Evolutionary conservation across 2,113 vertebrate species (phyloP), one percentile per base, ranked within the genome.

Genomic region (Tangachromis dhanisi): DNA sequence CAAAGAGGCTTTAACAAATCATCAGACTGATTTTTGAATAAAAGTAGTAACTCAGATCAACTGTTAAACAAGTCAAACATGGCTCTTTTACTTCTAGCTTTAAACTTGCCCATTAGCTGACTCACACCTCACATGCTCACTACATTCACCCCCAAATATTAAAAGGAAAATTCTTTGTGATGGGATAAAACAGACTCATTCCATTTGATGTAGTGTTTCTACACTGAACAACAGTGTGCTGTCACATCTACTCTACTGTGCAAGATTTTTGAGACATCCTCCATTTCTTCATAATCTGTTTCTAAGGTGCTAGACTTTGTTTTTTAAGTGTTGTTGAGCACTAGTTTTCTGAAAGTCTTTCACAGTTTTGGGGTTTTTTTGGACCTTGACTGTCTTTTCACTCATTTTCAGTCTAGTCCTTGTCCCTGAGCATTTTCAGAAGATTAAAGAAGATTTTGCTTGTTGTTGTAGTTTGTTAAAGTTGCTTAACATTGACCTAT

Each of bases 341-440:
- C 17, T 68, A 68, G 63, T 68, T 68, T 71, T 71, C 5, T 68
- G 11, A 68, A 40, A 13, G 63, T 24, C 63, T 40, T 21, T 40
- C 63, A 21, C 11, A 21, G 0, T 40, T 0, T 40, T n/a, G 5
- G 35, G 4, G 0, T 0, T 1, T 5, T 5, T 61, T 63, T 66
- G 9, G 63, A 68, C 7, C n/a, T 40, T 24, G 19, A 21, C n/a
- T 71, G 63, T 40, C n/a, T 71, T 38, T 71, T 71, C 35, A 24
- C 35, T 42, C 35, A 71, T 71, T 71, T 71, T 40, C 35, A 71
- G 66, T 71, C 66, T 40, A 71, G 66, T 24, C 66, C 66, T 16
- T 40, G 35, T 40, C 35, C 66, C 35, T 2, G 35, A 71, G n/a
- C 66, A 71, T 71, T 71, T 71, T 71, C 66, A 71, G n/a, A 42